These are phyloP conservation scores for Clamator glandarius DNA, from an alignment of 2,797 vertebrate species.

Conservation along the genomic window DNA sequence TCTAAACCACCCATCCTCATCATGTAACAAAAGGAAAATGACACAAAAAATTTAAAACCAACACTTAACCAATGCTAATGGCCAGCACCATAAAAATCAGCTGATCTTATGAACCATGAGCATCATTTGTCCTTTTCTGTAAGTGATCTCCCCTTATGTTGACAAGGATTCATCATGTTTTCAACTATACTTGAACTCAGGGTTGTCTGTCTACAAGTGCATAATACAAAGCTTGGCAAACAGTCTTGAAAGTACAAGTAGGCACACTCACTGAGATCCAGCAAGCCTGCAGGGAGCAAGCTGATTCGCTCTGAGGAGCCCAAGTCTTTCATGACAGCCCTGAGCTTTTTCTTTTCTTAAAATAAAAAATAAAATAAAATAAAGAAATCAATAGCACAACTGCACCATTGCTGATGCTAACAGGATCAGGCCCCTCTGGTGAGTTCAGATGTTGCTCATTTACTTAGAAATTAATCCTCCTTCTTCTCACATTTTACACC, in stretches of 20 bases:
- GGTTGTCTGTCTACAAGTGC: not conserved
- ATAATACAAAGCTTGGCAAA: conserved; percentile 26
- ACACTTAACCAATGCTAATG: not conserved
- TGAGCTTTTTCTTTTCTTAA: not conserved
- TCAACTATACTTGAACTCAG: conserved; percentile 37
- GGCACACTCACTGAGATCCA: conserved; percentile 3
- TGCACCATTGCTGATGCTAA: not conserved
- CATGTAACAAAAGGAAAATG: not conserved
- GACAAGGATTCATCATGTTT: not conserved
- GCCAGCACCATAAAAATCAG: not conserved
- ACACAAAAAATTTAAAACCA: not conserved
- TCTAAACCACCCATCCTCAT: not conserved
- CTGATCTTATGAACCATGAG: not conserved
- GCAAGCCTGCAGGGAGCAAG: conserved; percentile 22
- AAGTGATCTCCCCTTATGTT: not conserved
- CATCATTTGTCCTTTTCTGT: not conserved
- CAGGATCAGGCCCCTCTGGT: conserved; percentile 63
- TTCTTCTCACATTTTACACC: conserved; percentile 56
- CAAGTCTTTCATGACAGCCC: conserved; percentile 17
- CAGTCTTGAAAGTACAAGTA: conserved; percentile 13
- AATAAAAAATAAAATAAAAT: not conserved
- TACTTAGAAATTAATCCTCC: conserved; percentile 63
- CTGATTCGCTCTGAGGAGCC: conserved; percentile 7
- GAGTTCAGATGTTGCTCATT: conserved; percentile 60
- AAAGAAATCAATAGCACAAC: not conserved